Evolutionary conservation across 2,113 vertebrate species (phyloP).

Genomic region (Osmerus mordax): DNA sequence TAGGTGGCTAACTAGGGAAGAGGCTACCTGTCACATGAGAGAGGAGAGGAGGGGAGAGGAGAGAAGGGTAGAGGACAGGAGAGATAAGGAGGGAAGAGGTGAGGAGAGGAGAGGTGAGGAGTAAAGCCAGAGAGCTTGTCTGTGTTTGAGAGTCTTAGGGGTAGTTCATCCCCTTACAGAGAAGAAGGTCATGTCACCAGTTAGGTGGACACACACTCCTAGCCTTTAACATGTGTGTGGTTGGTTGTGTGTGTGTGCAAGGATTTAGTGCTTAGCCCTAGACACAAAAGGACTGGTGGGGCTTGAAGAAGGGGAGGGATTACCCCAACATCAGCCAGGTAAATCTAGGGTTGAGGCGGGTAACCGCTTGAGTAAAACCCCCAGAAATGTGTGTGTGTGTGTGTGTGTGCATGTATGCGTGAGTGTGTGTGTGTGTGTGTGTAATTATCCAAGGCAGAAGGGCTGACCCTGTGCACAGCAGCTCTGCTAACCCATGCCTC

Average conservation of each 20-base stretch:
- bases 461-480: constrained; percentile 54
- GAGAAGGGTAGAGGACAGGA: neutral
- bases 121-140: neutral
- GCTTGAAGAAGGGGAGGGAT: neutral
- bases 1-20: constrained; percentile 14
- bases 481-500: constrained; percentile 53
- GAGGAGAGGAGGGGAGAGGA: no score
- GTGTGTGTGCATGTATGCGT: neutral
- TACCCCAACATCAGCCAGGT: constrained; percentile 33
- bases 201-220: constrained; percentile 12
- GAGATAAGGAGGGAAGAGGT: neutral
- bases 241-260: neutral
- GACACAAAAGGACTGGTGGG: constrained; percentile 12
- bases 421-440: constrained; percentile 16
- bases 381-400: neutral
- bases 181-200: constrained; percentile 27
- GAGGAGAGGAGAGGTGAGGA: no score
- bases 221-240: neutral
- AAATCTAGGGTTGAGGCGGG: neutral
- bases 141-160: constrained; percentile 23
- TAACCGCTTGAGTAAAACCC: neutral
- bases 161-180: constrained; percentile 28
- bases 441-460: neutral
- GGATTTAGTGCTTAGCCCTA: neutral
- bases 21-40: constrained; percentile 16